Evolutionary conservation across 2,113 vertebrate genomes (phyloP), one percentile per base, ranked within the genome.

Genomic region (Psephotus haematonotus): DNA sequence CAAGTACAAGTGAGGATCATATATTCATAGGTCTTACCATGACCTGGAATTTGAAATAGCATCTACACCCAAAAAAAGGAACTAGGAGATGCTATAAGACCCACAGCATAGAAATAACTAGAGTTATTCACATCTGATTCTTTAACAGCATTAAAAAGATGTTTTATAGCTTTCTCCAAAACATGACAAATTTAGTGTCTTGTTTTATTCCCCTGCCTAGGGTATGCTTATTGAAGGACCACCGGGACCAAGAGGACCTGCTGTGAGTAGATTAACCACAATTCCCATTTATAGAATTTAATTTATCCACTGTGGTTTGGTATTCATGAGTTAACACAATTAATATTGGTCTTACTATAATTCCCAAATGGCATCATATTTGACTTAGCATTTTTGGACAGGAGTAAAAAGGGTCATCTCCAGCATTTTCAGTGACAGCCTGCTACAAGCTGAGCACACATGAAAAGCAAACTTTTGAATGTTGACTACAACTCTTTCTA

Each of bases 211-310:
- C 25, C 2, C 22, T 35, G 24, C 35, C 5, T 52, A 99, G 99
- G 99, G 99, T 31, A 99, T 99, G 99, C 98, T 99, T 74, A 98
- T 99, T n/a, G 99, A 99, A 98, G 99, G 99, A 86, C 99, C 99
- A 18, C 98, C 99, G 1, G 99, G 99, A 94, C 98, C 98, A 75
- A 94, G 97, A 49, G 99, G 99, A 96, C 99, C 99, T 92, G 97
- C 98, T 86, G 99, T 99, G 98, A 98, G 99, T 98, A 97, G 93
- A 83, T 98, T 92, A 68, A 78, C 86, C 49, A 75, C 29, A 28
- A 14, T 63, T 83, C 83, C 35, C 13, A 72, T 80, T 77, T 97
- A 55, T 16, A 60, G 18, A 14, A 24, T 87, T 82, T 91, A 23
- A 44, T 72, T 72, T 76, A 29, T 63, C 15, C 47, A 75, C 44